Percentiles rank a stretch among this genome's conserved stretches.
Evolutionary conservation across 2,888 invertebrate species (phyloP).

Genomic region (Craniophora ligustri): DNA sequence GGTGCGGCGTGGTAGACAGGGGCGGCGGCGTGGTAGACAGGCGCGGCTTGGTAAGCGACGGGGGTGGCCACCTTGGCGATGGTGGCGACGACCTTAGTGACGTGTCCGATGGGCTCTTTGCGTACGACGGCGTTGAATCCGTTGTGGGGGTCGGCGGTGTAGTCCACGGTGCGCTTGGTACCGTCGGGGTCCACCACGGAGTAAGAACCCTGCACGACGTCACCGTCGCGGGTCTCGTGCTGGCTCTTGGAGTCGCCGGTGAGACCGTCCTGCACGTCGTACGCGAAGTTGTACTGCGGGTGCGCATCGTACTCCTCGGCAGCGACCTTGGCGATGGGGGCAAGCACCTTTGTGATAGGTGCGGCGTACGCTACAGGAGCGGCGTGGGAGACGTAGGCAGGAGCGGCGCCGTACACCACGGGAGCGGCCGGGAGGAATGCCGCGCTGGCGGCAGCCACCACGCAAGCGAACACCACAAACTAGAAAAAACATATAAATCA

Average conservation of each 20-base stretch:
- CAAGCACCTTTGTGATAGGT: constrained; percentile 62
- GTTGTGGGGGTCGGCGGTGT: constrained; percentile 82
- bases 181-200: constrained; percentile 84
- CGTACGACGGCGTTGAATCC: constrained; percentile 86
- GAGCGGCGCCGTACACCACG: constrained; percentile 20
- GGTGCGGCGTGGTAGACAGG: constrained; percentile 75
- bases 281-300: constrained; percentile 78
- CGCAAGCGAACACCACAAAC: constrained; percentile 60
- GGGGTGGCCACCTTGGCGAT: constrained; percentile 52
- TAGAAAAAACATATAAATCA: constrained; percentile 37
- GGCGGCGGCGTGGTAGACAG: constrained; percentile 50
- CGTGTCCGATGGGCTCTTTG: constrained; percentile 73
- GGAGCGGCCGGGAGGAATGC: constrained; percentile 43
- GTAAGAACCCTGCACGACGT: constrained; percentile 84
- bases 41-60: constrained; percentile 40
- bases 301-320: constrained; percentile 68
- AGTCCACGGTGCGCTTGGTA: constrained; percentile 83
- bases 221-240: constrained; percentile 81
- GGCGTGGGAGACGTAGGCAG: constrained; percentile 61
- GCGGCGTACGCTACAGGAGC: constrained; percentile 59
- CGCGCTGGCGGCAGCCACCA: constrained; percentile 62
- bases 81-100: constrained; percentile 60
- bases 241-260: constrained; percentile 84
- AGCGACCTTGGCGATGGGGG: constrained; percentile 59
- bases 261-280: constrained; percentile 77